Percentiles rank a stretch among this genome's conserved stretches.
Evolutionary conservation across 1,140 invertebrate genomes (phyloP).

Genomic region (Saccostrea echinata): DNA sequence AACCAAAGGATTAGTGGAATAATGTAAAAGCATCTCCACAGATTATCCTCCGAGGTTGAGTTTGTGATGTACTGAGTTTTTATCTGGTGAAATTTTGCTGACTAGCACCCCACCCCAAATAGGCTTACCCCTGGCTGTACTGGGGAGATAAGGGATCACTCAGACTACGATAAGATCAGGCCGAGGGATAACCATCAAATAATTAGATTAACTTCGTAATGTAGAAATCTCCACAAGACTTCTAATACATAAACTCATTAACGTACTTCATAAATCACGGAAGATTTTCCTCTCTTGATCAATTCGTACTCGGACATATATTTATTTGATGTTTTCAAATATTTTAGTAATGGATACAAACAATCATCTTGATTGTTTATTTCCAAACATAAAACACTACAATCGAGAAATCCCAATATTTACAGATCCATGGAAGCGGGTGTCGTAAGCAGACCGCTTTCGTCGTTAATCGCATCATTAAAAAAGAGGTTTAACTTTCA

Average conservation of each 20-base stretch:
- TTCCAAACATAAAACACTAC: background rate
- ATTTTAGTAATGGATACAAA: background rate
- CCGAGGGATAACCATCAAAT: background rate
- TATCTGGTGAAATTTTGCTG: too few relatives aligned
- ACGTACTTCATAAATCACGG: background rate
- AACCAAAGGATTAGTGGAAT: too few relatives aligned
- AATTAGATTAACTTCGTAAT: background rate
- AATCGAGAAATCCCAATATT: slow-evolving; percentile 1
- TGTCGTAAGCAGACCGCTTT: background rate
- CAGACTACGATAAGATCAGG: background rate
- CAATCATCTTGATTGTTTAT: background rate
- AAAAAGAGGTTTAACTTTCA: background rate
- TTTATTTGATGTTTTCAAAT: background rate
- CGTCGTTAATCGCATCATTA: slow-evolving; percentile 30
- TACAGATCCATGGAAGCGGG: background rate
- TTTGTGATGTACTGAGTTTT: too few relatives aligned
- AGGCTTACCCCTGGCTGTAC: too few relatives aligned
- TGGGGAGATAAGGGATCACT: background rate
- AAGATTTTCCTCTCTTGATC: background rate
- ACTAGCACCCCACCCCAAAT: too few relatives aligned
- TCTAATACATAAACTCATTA: background rate
- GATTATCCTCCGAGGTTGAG: too few relatives aligned
- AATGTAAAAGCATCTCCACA: too few relatives aligned
- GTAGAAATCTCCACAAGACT: background rate
- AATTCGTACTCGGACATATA: background rate